Evolutionary conservation across 2,797 vertebrate genomes (phyloP), one percentile per base, ranked within the genome.

Genomic region (Sylvia borin): DNA sequence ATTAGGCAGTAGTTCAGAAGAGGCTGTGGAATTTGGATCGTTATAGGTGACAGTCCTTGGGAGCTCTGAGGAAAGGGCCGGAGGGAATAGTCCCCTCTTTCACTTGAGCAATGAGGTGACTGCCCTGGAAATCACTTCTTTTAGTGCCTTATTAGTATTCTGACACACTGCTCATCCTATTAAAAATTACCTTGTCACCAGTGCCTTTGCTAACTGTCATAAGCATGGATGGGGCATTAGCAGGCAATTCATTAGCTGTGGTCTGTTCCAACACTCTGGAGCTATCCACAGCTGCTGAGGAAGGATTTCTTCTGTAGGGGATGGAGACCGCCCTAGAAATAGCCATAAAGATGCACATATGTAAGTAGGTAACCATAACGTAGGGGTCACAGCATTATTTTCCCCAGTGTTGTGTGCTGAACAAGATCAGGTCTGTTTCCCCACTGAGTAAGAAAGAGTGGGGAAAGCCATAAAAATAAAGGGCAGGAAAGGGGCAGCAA

Each of bases 101-200:
- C 58, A 73, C 61, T 85, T 73, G 60, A 94, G 75, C 82, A 94
- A 83, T 78, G 91, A 93, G 88, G 75, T 76, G 81, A 84, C 72
- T 83, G 84, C 74, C 42, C 76, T 83, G 57, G 85, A 92, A 92
- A 87, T 84, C 88, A 80, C 57, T 92, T 77, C 81, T 87, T 92
- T 95, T 76, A 93, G 88, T 83, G 93, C 45, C 92, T 91, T 95
- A 96, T 97, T 94, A 96, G 71, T 87, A 97, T 97, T 95, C 96
- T 95, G 95, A 95, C 96, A 96, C 50, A 19, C 50, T 7, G 71
- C 87, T 96, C 91, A 89, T 94, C 88, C 92, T 81, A 57, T 91
- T 93, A 95, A 96, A 95, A 91, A 96, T 93, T 95, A 93, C 78
- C 93, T 88, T 94, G 92, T 95, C 95, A 90, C 91, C 4, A 3